Conservation (phyloP, 1,140 invertebrate genomes). For the Cepaea nemoralis region DNA sequence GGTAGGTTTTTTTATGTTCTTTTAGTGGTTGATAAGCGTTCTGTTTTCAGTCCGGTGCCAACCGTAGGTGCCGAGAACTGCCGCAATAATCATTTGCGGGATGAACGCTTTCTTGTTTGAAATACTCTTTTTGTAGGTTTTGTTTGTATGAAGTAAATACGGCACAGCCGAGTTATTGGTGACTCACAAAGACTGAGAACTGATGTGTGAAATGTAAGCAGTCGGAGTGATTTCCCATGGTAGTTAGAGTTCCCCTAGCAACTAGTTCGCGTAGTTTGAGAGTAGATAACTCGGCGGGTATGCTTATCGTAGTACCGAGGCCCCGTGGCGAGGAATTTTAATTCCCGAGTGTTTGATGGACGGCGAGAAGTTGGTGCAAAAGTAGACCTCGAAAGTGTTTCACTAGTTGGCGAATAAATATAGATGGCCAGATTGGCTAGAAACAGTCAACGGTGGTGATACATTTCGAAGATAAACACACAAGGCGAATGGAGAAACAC, state of each 20-base stretch:
- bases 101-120: not conserved
- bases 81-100: not conserved
- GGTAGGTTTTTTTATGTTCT: not conserved
- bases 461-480: not conserved
- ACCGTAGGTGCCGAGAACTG: not conserved
- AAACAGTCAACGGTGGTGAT: not conserved
- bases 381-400: not conserved
- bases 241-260: not conserved
- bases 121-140: not conserved
- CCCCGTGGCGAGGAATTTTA: not conserved
- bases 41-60: not conserved
- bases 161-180: not conserved
- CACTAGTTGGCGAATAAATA: no score
- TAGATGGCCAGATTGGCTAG: not conserved
- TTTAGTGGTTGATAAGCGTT: not conserved
- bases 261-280: not conserved
- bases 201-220: not conserved
- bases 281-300: not conserved
- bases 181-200: not conserved
- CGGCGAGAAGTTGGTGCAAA: not conserved
- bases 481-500: no score
- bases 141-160: not conserved
- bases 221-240: not conserved
- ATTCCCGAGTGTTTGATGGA: not conserved
- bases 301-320: not conserved